Evolutionary conservation across 2,888 invertebrate species (phyloP), one percentile per base, ranked within the genome.

Genomic region (Nezara viridula): DNA sequence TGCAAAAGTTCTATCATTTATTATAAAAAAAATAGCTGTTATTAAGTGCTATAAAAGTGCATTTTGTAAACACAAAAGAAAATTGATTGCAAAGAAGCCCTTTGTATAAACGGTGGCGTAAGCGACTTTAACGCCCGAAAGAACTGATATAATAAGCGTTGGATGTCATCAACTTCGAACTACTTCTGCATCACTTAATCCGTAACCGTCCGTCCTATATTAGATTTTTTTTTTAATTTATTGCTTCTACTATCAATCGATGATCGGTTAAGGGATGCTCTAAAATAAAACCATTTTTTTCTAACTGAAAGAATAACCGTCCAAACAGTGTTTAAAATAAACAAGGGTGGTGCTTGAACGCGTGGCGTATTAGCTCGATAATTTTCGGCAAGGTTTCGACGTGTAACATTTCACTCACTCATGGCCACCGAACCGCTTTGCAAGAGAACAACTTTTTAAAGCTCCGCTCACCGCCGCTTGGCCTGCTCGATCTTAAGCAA

Each of bases 361-460:
- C 55, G 9, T 55, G 9, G 9, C 7, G 55, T 16, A 19, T 10
- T 60, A 14, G 27, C 2, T 4, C 27, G 27, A 1, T 2, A 1
- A 27, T 27, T 60, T 60, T 60, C 60, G 60, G 60, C n/a, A 60
- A 27, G 19, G 66, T 66, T 66, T 32, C 6, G 19, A 66, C 32
- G 14, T 19, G 32, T 66, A 32, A 66, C 66, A 66, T 66, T 66
- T 66, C 66, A 32, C 66, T 32, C 66, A 32, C 32, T 32, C 66
- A 66, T 32, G 66, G 66, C 66, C 66, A 66, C 19, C 66, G 19
- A 32, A 66, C 66, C 32, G 32, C 66, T 66, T 66, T 66, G 66
- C 16, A 66, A 66, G 19, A 32, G 66, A 66, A 32, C 66, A 66
- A 66, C 66, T 66, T 66, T 66, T 66, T 66, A 66, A 66, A 19